These are phyloP conservation scores for Jacana jacana DNA, from an alignment of 2,113 vertebrate species.

Conservation along the genomic window DNA sequence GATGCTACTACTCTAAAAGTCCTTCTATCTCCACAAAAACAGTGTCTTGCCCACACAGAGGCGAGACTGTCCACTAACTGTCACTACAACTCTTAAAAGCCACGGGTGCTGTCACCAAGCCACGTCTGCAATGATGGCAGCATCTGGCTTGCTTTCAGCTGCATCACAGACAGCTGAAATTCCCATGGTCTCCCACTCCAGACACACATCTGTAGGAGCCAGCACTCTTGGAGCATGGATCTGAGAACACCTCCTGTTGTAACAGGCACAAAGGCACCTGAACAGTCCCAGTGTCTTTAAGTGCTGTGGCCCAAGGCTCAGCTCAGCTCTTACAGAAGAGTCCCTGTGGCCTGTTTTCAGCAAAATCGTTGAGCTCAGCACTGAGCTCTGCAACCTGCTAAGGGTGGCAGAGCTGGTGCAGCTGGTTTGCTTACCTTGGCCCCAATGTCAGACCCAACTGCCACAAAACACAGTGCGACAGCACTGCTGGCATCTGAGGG, in stretches of 20 bases:
- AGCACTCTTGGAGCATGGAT: accelerated
- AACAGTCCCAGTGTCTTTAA: neutral
- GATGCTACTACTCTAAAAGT: conserved; percentile 15
- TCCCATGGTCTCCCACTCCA: neutral
- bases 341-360: neutral
- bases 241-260: neutral
- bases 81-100: neutral
- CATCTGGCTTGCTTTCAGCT: neutral
- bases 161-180: neutral
- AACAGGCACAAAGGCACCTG: neutral
- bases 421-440: neutral
- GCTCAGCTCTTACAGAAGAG: neutral
- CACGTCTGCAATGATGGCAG: neutral
- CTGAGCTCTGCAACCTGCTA: neutral
- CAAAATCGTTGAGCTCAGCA: neutral
- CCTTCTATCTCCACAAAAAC: neutral
- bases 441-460: neutral
- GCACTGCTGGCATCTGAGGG: neutral
- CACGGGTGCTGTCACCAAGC: neutral
- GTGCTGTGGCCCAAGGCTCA: neutral
- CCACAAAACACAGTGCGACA: neutral
- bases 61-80: neutral
- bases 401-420: neutral
- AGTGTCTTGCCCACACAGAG: neutral
- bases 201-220: neutral